Evolutionary conservation across 2,888 invertebrate species (phyloP).

Genomic region (Odontocolon sp.): DNA sequence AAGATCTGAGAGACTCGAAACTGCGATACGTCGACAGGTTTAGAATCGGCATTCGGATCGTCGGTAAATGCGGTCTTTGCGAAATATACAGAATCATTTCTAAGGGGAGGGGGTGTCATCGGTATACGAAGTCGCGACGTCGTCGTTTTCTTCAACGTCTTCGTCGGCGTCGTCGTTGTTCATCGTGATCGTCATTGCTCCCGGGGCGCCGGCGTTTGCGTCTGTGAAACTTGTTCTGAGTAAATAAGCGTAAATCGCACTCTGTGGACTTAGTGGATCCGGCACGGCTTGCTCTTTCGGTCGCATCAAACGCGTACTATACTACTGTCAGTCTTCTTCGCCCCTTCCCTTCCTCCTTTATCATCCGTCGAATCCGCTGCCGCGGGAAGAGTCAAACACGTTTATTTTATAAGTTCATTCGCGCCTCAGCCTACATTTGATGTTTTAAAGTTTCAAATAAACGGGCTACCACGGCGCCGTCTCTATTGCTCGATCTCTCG

Average conservation of each 20-base stretch:
- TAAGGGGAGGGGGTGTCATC: background rate
- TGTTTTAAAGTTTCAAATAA: conserved; percentile 60
- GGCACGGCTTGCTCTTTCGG: conserved; percentile 24
- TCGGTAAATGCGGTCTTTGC: conserved; percentile 25
- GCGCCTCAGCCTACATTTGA: conserved; percentile 57
- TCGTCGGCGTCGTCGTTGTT: conserved; percentile 34
- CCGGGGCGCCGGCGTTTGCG: conserved; percentile 67
- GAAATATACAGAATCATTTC: conserved; percentile 15
- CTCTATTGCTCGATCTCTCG: conserved; percentile 49
- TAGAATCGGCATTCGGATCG: conserved; percentile 62
- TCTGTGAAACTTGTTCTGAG: conserved; percentile 33
- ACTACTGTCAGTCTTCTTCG: conserved; percentile 30
- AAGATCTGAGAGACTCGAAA: conserved; percentile 56
- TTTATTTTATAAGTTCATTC: conserved; percentile 61
- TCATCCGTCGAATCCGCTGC: too few relatives aligned
- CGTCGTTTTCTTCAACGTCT: conserved; percentile 41
- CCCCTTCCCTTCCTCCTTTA: too few relatives aligned
- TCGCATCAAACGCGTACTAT: conserved; percentile 62
- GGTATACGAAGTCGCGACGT: conserved; percentile 22
- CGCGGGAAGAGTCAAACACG: conserved; percentile 12
- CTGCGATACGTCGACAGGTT: conserved; percentile 66
- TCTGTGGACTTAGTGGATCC: conserved; percentile 66
- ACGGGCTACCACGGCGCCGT: conserved; percentile 52
- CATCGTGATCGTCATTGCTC: conserved; percentile 56
- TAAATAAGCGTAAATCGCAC: conserved; percentile 71